Conservation (phyloP, 2,797 vertebrate species). For the Chromobotia macracanthus region DNA sequence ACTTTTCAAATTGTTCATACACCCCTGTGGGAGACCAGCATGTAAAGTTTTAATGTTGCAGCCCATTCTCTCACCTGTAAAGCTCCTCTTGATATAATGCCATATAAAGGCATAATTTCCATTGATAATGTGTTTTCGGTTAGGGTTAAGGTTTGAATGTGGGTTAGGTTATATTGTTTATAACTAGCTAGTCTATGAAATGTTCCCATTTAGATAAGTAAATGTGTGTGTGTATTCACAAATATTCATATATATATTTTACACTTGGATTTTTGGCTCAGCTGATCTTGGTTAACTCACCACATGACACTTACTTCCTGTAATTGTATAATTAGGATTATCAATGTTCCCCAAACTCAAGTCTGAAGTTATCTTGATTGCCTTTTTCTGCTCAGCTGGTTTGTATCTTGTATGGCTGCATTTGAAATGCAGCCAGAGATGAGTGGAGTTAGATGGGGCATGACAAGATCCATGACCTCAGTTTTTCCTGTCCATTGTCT, state of each 20-base stretch:
- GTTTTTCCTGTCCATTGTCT: conserved; percentile 15
- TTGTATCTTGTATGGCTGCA: not conserved
- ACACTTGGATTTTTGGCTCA: not conserved
- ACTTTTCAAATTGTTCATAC: not conserved
- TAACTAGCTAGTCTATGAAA: too few relatives aligned
- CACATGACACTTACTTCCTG: not conserved
- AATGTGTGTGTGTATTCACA: too few relatives aligned
- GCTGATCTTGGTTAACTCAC: not conserved
- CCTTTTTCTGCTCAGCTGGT: not conserved
- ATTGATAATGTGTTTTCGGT: not conserved
- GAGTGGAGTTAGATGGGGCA: not conserved
- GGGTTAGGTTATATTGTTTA: too few relatives aligned
- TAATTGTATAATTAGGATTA: conserved; percentile 7
- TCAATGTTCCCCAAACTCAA: not conserved
- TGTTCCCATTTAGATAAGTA: too few relatives aligned
- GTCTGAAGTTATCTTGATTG: not conserved
- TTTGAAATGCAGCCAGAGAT: conserved; percentile 3
- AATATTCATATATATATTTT: too few relatives aligned
- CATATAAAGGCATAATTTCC: not conserved
- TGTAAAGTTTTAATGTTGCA: not conserved
- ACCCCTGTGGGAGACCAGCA: not conserved
- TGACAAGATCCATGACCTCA: conserved; percentile 1
- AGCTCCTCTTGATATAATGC: not conserved
- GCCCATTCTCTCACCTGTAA: not conserved
- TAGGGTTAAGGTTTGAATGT: too few relatives aligned